Evolutionary conservation across 1,140 invertebrate genomes (phyloP).

Genomic region (Drosophila mayri): DNA sequence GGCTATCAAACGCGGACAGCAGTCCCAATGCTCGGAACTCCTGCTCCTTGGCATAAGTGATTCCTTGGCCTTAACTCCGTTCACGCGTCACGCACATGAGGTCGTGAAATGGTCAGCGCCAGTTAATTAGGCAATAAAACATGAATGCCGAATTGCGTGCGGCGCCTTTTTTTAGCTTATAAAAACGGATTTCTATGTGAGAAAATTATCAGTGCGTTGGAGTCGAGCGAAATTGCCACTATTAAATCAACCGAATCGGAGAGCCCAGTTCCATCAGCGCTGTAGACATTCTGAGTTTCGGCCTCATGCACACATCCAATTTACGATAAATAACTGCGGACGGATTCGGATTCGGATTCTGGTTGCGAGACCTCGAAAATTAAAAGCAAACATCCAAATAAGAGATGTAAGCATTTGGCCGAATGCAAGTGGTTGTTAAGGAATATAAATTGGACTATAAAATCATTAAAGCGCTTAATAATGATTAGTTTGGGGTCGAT

Average conservation of each 20-base stretch:
- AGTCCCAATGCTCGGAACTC: not conserved
- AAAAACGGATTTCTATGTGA: constrained; percentile 75
- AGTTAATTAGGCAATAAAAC: constrained; percentile 78
- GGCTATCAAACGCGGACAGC: constrained; percentile 10
- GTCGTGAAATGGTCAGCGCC: constrained; percentile 49
- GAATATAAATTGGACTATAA: constrained; percentile 84
- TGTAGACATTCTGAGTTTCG: constrained; percentile 23
- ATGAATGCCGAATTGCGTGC: constrained; percentile 80
- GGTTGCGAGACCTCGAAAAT: constrained; percentile 63
- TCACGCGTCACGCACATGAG: constrained; percentile 55
- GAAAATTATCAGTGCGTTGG: constrained; percentile 84
- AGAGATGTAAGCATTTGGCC: constrained; percentile 57
- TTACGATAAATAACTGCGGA: constrained; percentile 44
- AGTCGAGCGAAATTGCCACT: constrained; percentile 80
- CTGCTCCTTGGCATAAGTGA: constrained; percentile 29
- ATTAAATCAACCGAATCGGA: constrained; percentile 74
- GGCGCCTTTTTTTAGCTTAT: constrained; percentile 78
- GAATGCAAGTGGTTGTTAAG: constrained; percentile 70
- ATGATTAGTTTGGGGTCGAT: constrained; percentile 67
- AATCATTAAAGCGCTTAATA: constrained; percentile 79
- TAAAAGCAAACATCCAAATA: constrained; percentile 75
- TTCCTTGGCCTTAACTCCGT: constrained; percentile 43
- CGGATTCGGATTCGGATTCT: constrained; percentile 46
- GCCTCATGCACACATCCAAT: constrained; percentile 39
- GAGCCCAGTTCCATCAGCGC: constrained; percentile 42